Evolutionary conservation across 2,113 vertebrate genomes (phyloP), one percentile per base, ranked within the genome.

Genomic region (Anolis carolinensis): DNA sequence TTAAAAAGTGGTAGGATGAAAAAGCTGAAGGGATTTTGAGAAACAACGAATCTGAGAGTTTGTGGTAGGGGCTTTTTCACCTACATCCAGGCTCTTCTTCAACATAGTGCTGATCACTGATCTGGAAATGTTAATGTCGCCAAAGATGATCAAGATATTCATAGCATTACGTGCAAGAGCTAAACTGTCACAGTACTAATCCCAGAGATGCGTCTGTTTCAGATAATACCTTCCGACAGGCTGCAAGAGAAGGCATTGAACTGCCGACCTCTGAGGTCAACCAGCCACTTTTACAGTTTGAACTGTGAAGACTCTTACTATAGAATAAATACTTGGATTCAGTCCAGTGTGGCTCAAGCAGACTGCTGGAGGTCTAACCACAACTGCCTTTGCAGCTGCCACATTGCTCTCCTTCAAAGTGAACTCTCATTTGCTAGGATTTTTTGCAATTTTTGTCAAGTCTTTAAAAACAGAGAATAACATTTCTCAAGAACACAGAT

Each of bases 181-280:
- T 62, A 48, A 62, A 39, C 7, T 32, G 68, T 72, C 55, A 72
- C 27, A 32, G 36, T 73, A 67, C 36, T 55, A 86, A 80, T 73
- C 68, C 11, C 52, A 48, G 55, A 73, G 20, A 86, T 25, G 68
- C 36, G 59, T 80, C 52, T 7, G 25, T 73, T 79, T 62, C 27
- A 79, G 34, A 86, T 79, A 62, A 79, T 72, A n/a, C 50, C 52
- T 80, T 86, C 77, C 2, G 52, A 48, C 84, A 86, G 77, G 55
- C 77, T 80, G 34, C 68, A 73, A 80, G 68, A 48, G 30, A 20
- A 80, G 30, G 77, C 65, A 80, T 48, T 86, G 34, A 65, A 55
- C 55, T 48, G 36, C 55, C 44, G 39, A 44, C 50, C 67, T 79
- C 48, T 62, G 52, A 79, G 67, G 52, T 86, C 50, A 86, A 72